Evolutionary conservation across 1,140 invertebrate species (phyloP), one percentile per base, ranked within the genome.

Genomic region (Doryteuthis pealeii): DNA sequence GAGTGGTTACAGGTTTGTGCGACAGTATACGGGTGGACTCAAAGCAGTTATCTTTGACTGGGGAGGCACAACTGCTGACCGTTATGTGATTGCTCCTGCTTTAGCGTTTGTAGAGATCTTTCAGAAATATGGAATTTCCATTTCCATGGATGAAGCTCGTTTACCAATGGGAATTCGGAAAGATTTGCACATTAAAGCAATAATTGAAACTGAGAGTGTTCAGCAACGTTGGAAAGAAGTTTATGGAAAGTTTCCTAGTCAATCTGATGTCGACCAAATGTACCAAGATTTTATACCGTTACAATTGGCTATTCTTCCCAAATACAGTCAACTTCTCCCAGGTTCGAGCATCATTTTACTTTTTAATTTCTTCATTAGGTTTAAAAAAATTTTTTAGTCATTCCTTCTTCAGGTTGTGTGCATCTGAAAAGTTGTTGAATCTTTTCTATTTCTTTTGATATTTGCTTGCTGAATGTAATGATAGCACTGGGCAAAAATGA

Each of bases 31-130:
- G 12, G 85, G 85, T 0, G 78, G 78, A 10, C 78, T 85, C 31
- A 82, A 82, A 71, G 85, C 83, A 0, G 79, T 79, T 35, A 83
- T 87, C 70, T 76, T 87, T 74, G 85, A 87, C 78, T 87, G 85
- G 85, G 84, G 83, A 71, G 84, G 85, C 4, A 87, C 85, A 1
- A 85, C 84, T 0, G 79, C 83, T 1, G 84, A 87, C 76, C 85
- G 84, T 73, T 87, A 87, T 73, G 84, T 86, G 30, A 71, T 87
- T 15, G 85, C 85, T 1, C 84, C 85, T 6, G 84, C 85, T 26
- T 78, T 83, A 0, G 82, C 81, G 0, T 87, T 87, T 71, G 79
- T 80, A 8, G 80, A 86, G 3, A 80, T 86, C 26, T 86, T 86
- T 73, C 74, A 83, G 35, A 84, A 86, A 72, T 78, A 82, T 75